phyloP scores from a whole-genome alignment of 2,888 invertebrate species.

The Stratiomys singularior region DNA sequence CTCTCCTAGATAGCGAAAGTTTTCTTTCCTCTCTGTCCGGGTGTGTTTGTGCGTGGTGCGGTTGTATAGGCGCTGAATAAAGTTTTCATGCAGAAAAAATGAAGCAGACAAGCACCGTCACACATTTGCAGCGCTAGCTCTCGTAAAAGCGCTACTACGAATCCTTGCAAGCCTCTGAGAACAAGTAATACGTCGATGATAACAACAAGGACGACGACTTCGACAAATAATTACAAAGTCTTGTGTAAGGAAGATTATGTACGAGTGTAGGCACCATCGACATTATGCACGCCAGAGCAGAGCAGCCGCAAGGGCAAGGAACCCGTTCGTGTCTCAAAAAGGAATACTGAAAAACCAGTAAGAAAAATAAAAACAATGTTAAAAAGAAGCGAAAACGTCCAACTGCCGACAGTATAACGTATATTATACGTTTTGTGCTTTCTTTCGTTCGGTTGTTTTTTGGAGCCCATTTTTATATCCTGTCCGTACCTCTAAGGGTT shows the following conservation, averaged over 20 bases:
- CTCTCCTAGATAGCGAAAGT: constrained; percentile 7
- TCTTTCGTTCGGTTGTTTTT: constrained; percentile 36
- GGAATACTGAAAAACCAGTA: constrained; percentile 18
- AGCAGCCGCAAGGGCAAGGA: constrained; percentile 49
- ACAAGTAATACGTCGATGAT: constrained; percentile 35
- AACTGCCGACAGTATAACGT: constrained; percentile 22
- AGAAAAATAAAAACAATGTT: background rate
- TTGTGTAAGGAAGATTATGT: constrained; percentile 18
- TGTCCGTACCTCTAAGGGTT: constrained; percentile 35
- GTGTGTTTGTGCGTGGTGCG: constrained; percentile 32
- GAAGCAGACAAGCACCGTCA: constrained; percentile 27
- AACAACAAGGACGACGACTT: constrained; percentile 44
- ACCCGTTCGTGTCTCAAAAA: constrained; percentile 47
- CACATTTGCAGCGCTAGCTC: background rate
- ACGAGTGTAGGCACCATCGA: constrained; percentile 19
- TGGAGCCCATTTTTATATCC: constrained; percentile 39
- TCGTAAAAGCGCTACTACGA: constrained; percentile 8
- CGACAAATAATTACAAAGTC: constrained; percentile 31
- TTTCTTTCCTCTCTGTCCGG: background rate
- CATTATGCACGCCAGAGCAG: background rate
- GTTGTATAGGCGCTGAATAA: constrained; percentile 7
- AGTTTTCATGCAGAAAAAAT: constrained; percentile 7
- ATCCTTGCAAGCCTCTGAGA: constrained; percentile 5
- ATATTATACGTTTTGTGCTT: constrained; percentile 9
- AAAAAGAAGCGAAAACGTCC: background rate